A percentile compares a stretch with the other conserved stretches of the same genome.
Conservation (phyloP, 2,888 invertebrate genomes). For the Helleia helle region DNA sequence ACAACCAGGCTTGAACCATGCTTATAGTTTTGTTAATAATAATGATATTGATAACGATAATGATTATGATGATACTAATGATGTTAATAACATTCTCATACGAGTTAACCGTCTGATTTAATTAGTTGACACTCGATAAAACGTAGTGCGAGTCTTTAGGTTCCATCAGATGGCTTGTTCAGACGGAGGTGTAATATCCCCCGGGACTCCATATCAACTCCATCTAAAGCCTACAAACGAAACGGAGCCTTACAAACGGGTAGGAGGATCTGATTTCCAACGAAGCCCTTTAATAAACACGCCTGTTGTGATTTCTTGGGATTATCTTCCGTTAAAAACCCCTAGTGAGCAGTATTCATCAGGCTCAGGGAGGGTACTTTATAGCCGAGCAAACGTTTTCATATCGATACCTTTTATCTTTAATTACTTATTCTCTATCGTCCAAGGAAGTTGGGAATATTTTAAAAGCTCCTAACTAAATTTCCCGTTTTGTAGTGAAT, state of each 20-base stretch:
- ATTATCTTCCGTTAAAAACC: constrained; percentile 30
- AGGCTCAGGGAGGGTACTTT: constrained; percentile 22
- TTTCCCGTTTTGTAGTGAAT: no score
- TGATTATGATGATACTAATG: no score
- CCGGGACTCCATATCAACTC: constrained; percentile 21
- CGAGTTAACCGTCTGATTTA: no score
- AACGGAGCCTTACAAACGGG: constrained; percentile 8
- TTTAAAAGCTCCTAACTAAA: no score
- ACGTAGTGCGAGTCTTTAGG: no score
- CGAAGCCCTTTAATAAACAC: constrained; percentile 19
- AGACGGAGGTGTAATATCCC: constrained; percentile 26
- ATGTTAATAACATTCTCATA: no score
- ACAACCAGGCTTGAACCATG: no score
- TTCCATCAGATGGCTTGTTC: constrained; percentile 25
- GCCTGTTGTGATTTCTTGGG: constrained; percentile 27
- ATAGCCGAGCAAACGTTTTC: constrained; percentile 15
- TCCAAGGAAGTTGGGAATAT: no score
- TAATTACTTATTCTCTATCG: constrained; percentile 5
- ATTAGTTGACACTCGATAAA: no score
- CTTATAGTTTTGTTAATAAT: no score
- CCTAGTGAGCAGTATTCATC: constrained; percentile 25
- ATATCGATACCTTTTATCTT: constrained; percentile 10
- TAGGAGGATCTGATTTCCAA: constrained; percentile 6
- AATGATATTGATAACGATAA: no score
- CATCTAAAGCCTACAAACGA: constrained; percentile 7